Percentiles rank a stretch among this genome's conserved stretches.
Conservation (phyloP, 2,113 vertebrate species). For the Cisticola juncidis region DNA sequence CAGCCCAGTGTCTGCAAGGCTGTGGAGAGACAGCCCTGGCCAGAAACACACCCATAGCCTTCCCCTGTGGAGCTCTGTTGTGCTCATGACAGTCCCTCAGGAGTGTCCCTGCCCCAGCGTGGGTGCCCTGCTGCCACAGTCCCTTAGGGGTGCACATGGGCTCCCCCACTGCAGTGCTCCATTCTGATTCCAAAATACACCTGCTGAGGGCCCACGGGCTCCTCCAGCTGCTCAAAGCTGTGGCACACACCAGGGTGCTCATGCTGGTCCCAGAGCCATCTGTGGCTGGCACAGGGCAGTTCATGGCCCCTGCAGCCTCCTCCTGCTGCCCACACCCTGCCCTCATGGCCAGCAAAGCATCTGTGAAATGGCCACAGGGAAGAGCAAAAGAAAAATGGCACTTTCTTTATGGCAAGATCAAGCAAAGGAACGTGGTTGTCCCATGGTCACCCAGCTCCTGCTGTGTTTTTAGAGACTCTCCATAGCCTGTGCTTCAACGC, state of each 20-base stretch:
- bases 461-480: not conserved
- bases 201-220: not conserved
- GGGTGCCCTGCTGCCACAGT: not conserved
- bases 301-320: not conserved
- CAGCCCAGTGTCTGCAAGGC: not conserved
- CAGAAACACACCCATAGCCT: not conserved
- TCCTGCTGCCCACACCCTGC: not conserved
- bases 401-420: not conserved
- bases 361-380: not conserved
- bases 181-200: not conserved
- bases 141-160: not conserved
- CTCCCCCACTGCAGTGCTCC: not conserved
- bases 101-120: accelerated
- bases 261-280: accelerated
- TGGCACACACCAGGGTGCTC: accelerated
- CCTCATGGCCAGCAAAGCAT: not conserved
- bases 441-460: not conserved
- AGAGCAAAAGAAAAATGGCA: not conserved
- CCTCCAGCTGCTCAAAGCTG: not conserved
- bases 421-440: not conserved
- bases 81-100: not conserved
- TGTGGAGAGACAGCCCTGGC: not conserved
- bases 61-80: not conserved
- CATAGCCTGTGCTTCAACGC: not conserved
- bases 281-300: not conserved